Evolutionary conservation across 1,140 invertebrate genomes (phyloP).

Genomic region (Zelostemma sp.): DNA sequence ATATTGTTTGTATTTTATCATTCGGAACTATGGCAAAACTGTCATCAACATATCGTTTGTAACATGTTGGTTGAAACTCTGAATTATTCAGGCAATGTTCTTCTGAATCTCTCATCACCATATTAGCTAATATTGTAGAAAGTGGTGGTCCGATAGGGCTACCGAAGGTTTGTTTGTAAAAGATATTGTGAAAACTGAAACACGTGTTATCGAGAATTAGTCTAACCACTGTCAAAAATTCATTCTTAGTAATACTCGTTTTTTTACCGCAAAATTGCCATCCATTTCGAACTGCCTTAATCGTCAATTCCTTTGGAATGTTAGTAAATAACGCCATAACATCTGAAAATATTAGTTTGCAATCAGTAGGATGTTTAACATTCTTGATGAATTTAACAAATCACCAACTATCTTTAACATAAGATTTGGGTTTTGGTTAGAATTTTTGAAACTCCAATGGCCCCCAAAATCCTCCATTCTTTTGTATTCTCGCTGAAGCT

Average conservation of each 20-base stretch:
- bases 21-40: conserved; percentile 7
- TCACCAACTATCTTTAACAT: neutral
- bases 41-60: conserved; percentile 11
- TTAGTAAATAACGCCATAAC: conserved; percentile 1
- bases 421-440: conserved; percentile 8
- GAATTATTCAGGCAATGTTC: conserved; percentile 20
- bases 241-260: neutral
- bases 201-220: conserved; percentile 4
- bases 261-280: neutral
- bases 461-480: too few relatives aligned
- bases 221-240: conserved; percentile 1
- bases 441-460: too few relatives aligned
- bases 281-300: neutral
- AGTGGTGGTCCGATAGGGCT: too few relatives aligned
- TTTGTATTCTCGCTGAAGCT: too few relatives aligned
- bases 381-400: neutral
- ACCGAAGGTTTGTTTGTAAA: too few relatives aligned
- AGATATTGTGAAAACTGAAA: conserved; percentile 8
- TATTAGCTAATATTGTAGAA: conserved; percentile 18
- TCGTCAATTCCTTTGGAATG: conserved; percentile 6
- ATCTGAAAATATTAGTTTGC: conserved; percentile 5
- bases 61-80: neutral
- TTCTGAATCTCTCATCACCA: conserved; percentile 43
- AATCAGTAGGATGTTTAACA: neutral
- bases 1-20: conserved; percentile 1